A percentile compares a stretch with the other conserved stretches of the same genome.
phyloP scores from a whole-genome alignment of 2,797 vertebrate genomes.

The Onychomys torridus region DNA sequence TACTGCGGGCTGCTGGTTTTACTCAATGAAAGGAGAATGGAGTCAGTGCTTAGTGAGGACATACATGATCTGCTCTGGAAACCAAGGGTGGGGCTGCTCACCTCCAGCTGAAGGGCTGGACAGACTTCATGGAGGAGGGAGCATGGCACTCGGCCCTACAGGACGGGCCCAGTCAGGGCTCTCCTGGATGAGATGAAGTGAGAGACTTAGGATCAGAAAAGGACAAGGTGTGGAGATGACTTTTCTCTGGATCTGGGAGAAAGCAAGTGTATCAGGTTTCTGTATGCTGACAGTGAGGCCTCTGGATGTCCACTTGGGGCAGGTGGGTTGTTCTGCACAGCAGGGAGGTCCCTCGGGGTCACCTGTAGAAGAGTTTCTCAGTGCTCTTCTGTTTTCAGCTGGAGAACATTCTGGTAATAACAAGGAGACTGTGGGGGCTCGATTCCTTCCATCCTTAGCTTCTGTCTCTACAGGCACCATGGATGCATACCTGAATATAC shows the following conservation, averaged over 20 bases:
- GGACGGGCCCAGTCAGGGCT: background rate
- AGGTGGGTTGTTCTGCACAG: background rate
- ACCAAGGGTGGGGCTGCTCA: background rate
- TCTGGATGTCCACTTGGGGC: background rate
- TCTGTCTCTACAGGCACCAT: background rate
- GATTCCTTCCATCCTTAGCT: background rate
- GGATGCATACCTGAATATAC: too few species aligned
- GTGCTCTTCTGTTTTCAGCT: background rate
- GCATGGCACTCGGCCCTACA: background rate
- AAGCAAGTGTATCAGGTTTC: background rate
- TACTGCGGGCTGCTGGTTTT: fast-evolving
- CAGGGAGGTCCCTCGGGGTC: background rate
- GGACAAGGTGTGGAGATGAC: background rate
- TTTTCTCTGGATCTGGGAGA: background rate
- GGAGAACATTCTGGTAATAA: background rate
- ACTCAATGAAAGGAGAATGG: background rate
- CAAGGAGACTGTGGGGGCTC: background rate
- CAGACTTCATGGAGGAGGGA: background rate
- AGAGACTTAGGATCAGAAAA: background rate
- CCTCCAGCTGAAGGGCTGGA: background rate
- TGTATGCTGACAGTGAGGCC: background rate
- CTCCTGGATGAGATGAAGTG: background rate
- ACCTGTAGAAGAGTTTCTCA: background rate
- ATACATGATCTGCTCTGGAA: background rate
- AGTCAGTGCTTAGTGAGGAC: background rate